phyloP scores from a whole-genome alignment of 2,888 invertebrate species.

The Xanthia togata region DNA sequence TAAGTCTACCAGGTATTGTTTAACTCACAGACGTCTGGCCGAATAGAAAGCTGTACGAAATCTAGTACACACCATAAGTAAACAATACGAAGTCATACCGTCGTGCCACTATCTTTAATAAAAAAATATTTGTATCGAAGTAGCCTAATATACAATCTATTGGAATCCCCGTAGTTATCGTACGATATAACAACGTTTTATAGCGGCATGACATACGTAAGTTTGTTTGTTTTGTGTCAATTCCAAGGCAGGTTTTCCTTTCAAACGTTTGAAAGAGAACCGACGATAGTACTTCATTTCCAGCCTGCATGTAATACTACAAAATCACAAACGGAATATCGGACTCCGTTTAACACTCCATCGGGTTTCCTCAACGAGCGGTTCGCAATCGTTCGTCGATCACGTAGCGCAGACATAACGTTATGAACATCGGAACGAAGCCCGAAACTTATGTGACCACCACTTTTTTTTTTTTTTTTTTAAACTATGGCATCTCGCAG shows the following conservation, averaged over 20 bases:
- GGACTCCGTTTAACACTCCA: conserved; percentile 49
- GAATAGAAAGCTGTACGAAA: conserved; percentile 46
- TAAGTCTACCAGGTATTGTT: conserved; percentile 47
- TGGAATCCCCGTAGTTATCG: background rate
- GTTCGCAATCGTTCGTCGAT: conserved; percentile 41
- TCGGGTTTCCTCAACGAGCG: conserved; percentile 34
- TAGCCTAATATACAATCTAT: background rate
- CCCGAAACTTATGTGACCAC: conserved; percentile 46
- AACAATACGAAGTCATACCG: background rate
- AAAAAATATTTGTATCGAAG: conserved; percentile 6
- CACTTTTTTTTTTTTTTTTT: too few species aligned
- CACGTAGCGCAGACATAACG: conserved; percentile 34
- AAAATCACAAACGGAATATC: conserved; percentile 42
- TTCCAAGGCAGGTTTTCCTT: conserved; percentile 25
- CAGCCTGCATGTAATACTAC: conserved; percentile 45
- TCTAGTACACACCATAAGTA: conserved; percentile 19
- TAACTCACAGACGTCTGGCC: conserved; percentile 17
- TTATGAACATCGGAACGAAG: conserved; percentile 29
- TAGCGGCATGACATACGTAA: conserved; percentile 1
- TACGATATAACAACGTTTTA: conserved; percentile 15
- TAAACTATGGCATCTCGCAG: too few species aligned
- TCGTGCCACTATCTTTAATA: background rate
- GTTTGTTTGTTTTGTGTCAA: conserved; percentile 28
- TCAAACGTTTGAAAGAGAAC: conserved; percentile 18
- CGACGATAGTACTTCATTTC: conserved; percentile 18